Conservation (phyloP, 2,797 vertebrate genomes). For the Huso huso region DNA sequence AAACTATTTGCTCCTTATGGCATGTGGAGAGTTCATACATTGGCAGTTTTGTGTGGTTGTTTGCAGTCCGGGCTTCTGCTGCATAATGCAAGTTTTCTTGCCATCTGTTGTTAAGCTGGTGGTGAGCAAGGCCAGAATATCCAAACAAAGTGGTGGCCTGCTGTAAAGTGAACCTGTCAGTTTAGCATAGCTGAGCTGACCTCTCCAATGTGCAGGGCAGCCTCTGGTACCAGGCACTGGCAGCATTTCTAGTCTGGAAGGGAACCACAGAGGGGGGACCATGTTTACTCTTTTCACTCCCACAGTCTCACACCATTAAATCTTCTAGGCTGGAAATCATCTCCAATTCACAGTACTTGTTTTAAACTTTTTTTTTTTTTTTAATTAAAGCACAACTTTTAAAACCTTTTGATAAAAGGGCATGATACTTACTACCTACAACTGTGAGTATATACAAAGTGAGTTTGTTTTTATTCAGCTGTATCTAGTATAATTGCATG, state of each 20-base stretch:
- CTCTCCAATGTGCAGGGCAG: constrained; percentile 58
- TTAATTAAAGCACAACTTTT: too few species aligned
- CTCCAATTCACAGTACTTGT: constrained; percentile 37
- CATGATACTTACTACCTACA: constrained; percentile 37
- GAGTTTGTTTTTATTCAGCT: constrained; percentile 44
- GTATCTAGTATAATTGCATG: constrained; percentile 46
- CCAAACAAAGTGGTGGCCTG: constrained; percentile 82
- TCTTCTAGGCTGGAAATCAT: constrained; percentile 60
- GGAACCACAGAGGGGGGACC: constrained; percentile 50
- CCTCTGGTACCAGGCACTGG: constrained; percentile 76
- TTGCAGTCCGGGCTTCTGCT: constrained; percentile 60
- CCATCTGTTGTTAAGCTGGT: constrained; percentile 93
- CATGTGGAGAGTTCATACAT: constrained; percentile 62
- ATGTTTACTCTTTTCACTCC: constrained; percentile 69
- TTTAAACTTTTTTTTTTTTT: too few species aligned
- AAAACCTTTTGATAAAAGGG: background rate
- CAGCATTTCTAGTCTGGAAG: constrained; percentile 45
- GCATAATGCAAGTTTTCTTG: constrained; percentile 80
- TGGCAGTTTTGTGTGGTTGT: constrained; percentile 63
- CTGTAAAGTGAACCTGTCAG: constrained; percentile 87
- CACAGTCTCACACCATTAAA: constrained; percentile 30
- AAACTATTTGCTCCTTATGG: constrained; percentile 33
- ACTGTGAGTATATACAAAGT: constrained; percentile 35
- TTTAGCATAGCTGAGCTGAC: constrained; percentile 77
- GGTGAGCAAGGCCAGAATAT: constrained; percentile 79